Evolutionary conservation across 2,113 vertebrate species (phyloP), one percentile per base, ranked within the genome.

Genomic region (Vidua macroura): DNA sequence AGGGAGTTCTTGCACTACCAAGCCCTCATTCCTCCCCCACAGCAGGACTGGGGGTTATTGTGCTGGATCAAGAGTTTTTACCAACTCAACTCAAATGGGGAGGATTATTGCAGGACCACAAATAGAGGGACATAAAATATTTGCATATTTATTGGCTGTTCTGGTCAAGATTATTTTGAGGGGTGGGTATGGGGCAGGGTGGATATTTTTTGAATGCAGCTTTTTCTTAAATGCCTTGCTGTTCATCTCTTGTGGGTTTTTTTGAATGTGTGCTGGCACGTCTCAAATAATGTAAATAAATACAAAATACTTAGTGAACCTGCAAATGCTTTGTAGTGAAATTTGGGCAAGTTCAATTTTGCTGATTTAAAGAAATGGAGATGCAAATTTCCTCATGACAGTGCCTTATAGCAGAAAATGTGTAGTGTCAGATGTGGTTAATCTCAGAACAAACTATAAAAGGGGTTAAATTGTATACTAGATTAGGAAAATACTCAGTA

Each of bases 381-480:
- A 48, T 77, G 35, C 15, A 74, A 19, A 37, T 84, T 95, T 86
- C 16, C 91, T 82, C 86, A 18, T 69, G 95, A 75, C 68, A 72
- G 59, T 74, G 48, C 33, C 58, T 83, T 95, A 88, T 86, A 79
- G 86, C 23, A 79, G 69, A 70, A 81, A 80, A 86, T 25, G 21
- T 49, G n/a, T 62, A 9, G 1, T 80, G 48, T 62, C 81, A 94
- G 53, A n/a, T 89, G 53, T 85, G 70, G 68, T 92, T 97, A 86
- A 94, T 94, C 96, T 96, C 66, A 83, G 92, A 95, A 68, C 69
- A 94, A 95, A 92, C 92, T 92, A 23, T 30, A 87, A 52, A 24
- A 92, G 59, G 91, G 56, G 53, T 93, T 96, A 96, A 97, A 91
- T 48, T 92, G 68, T 89, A 22, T 59, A 60, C 56, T 19, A n/a